Percentiles rank a stretch among this genome's conserved stretches.
Conservation (phyloP, 2,113 vertebrate species). For the Crypturellus undulatus region DNA sequence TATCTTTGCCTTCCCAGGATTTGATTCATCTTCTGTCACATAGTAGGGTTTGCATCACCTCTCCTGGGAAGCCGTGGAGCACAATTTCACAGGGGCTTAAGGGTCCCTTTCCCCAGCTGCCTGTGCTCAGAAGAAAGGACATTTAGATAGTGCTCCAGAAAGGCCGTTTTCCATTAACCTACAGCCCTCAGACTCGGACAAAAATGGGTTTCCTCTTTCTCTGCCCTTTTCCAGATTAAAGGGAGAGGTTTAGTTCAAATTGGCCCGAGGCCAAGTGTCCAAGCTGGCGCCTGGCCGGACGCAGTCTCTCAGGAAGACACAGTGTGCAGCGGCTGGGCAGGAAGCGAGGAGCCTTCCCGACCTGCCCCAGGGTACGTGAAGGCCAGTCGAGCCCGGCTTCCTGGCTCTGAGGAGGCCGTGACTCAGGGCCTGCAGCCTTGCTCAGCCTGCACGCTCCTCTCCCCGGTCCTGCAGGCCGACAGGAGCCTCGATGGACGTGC, state of each 20-base stretch:
- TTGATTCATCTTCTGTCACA: not conserved
- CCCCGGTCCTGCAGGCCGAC: not conserved
- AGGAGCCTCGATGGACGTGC: not conserved
- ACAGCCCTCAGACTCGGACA: not conserved
- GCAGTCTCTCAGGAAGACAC: rapidly evolving
- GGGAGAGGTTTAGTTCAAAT: not conserved
- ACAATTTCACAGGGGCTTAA: not conserved
- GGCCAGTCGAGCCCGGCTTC: not conserved
- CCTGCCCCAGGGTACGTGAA: not conserved
- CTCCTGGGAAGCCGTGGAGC: not conserved
- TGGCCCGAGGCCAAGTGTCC: not conserved
- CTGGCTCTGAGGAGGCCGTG: not conserved
- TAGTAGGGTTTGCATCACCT: not conserved
- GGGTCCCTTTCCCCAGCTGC: not conserved
- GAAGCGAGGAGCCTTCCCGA: not conserved
- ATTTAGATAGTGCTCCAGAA: not conserved
- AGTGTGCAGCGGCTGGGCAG: rapidly evolving
- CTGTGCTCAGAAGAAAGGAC: not conserved
- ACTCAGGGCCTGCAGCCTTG: not conserved
- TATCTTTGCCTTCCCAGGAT: not conserved
- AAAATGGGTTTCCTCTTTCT: not conserved
- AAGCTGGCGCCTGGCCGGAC: rapidly evolving
- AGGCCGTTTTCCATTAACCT: not conserved
- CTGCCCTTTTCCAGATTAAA: not conserved
- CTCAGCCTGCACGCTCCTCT: not conserved